Evolutionary conservation across 2,888 invertebrate species (phyloP), one percentile per base, ranked within the genome.

Genomic region (Nebria salina): DNA sequence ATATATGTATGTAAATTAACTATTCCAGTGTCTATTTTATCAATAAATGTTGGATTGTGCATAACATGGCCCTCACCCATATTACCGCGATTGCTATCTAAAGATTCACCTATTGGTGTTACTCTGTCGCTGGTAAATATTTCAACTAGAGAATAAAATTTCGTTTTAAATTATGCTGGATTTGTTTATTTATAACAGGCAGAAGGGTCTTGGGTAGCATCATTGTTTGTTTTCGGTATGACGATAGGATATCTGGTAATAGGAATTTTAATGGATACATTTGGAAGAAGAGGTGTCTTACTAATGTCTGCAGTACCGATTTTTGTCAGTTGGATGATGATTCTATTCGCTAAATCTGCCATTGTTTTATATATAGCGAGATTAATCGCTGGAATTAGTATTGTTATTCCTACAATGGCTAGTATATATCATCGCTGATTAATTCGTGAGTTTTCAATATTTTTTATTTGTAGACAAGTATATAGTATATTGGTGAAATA

Each of bases 31-130:
- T 80, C 80, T 1, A 64, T 80, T 73, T 79, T 82, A 72, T 83
- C 83, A 82, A 79, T 81, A 83, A 86, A 86, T n/a, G 20, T 64
- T 41, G 90, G 91, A 9, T 90, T 90, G 41, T 88, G 88, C 6
- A 85, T 90, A 77, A 90, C 90, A 7, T 92, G 91, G 91, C 88
- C 91, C 0, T 91, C 92, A 1, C 91, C 92, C n/a, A 91, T 90
- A 41, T 88, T 91, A 84, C 91, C 91, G 68, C 90, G 90, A 86
- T 88, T 91, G 85, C 81, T 72, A 13, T 80, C 77, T 13, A 70
- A 73, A 1, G 43, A 83, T 80, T 82, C 83, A 3, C 82, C 83
- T 15, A 81, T 83, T 72, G 82, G 82, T 76, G 25, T 54, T 5
- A 65, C 70, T 34, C 75, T 83, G 6, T 73, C 82, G 9, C n/a